Base-by-base conservation (phyloP, 2,888 invertebrate genomes). In the Hyposoter dolosus region DNA sequence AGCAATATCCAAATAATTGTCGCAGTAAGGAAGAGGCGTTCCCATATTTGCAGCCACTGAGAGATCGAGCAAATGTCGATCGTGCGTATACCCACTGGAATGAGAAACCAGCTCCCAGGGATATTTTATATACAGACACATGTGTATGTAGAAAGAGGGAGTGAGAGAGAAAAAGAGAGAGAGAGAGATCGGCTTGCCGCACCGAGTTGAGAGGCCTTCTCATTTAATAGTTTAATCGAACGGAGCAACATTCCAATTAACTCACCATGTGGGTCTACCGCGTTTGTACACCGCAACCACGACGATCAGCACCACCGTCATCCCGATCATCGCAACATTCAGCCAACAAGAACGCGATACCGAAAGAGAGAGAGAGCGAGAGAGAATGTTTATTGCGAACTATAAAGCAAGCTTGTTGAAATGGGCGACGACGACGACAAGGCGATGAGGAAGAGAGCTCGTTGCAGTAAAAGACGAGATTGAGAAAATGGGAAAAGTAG, bases 221-320 rank as follows among this genome's bases (percentile, higher is more conserved):
- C 87, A 88, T 88, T 89, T 90, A 93, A 92, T 92, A 92, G 92
- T 92, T 92, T 91, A 91, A 93, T 93, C 91, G 90, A 89, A 85
- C 87, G 84, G 88, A 86, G 89, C 91, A 89, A 89, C 92, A 91
- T 92, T 93, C 92, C 93, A 90, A 92, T 92, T 92, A 91, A 90
- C 88, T 89, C 88, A 86, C 87, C 89, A 83, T 84, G 77, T 84
- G 83, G 77, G 45, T 86, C 83, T 83, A 43, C 68, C 76, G 63
- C 60, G 71, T 77, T 80, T 71, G 68, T 79, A 85, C 79, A 60
- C 47, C 71, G 56, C 80, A 71, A 63, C 65, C 47, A 83, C 71
- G 69, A 68, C 45, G 43, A 82, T 66, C 60, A n/a, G 23, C 40
- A 47, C 66, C 17, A 65, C 65, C 80, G 76, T 76, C 83, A 68